Evolutionary conservation across 2,113 vertebrate genomes (phyloP).

Genomic region (Atlantisia rogersi): DNA sequence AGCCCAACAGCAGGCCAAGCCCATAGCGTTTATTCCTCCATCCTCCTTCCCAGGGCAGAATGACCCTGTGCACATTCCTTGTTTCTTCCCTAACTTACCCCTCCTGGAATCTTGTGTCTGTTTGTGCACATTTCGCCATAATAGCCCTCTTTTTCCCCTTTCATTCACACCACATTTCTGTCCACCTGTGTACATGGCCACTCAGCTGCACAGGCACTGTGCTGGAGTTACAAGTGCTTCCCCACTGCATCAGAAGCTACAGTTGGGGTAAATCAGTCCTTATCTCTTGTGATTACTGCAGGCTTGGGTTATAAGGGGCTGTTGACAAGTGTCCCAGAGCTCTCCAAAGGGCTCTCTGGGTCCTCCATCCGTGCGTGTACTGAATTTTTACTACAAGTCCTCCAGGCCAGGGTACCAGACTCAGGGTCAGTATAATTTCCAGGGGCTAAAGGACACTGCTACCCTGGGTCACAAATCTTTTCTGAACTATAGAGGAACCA

Average conservation of each 20-base stretch:
- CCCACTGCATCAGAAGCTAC: neutral
- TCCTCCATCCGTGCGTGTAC: neutral
- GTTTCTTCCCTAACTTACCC: neutral
- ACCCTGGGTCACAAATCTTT: no score
- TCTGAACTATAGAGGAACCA: no score
- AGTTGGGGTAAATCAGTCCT: neutral
- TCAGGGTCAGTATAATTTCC: neutral
- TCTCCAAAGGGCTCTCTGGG: neutral
- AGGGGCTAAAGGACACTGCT: neutral
- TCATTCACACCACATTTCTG: neutral
- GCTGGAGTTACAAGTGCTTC: neutral
- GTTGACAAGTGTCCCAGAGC: neutral
- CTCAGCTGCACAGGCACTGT: neutral
- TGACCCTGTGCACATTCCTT: rapidly evolving
- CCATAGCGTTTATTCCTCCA: neutral
- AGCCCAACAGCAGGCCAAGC: neutral
- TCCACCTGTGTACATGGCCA: rapidly evolving
- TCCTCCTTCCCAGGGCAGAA: neutral
- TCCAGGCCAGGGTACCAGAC: neutral
- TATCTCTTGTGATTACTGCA: neutral
- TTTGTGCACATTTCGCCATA: neutral
- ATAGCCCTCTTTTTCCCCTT: neutral
- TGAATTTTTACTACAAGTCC: neutral
- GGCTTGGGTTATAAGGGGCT: neutral
- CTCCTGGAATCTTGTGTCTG: neutral